Base-by-base conservation (phyloP, 2,113 vertebrate species). In the Oryzias woworae region DNA sequence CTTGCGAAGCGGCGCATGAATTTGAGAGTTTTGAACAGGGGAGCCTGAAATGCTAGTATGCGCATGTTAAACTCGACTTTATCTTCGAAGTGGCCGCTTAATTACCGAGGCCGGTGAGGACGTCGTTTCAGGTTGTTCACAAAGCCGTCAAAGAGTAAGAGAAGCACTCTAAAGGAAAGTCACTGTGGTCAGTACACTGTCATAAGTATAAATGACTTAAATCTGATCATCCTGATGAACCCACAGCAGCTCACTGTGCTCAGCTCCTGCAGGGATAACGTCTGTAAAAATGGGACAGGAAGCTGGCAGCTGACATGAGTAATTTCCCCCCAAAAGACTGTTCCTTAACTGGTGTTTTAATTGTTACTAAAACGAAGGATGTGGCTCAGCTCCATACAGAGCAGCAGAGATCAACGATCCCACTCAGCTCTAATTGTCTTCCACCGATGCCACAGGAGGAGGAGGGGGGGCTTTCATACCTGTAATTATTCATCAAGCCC, bases 291-390 rank as follows among this genome's bases (percentile, higher is more conserved):
- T 67, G 62, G 56, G 31, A 7, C 82, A 70, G 71, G 58, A 42
- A 56, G 58, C 42, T 79, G 69, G 68, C 81, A 87, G 68, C 23
- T 65, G 17, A 77, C 56, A 58, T 52, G 51, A 72, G 53, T 63
- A 41, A 66, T 44, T 49, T 5, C 3, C 71, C 22, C 16, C 23
- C n/a, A 48, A 52, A 58, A 53, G 50, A 52, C 31, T 14, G 53
- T 70, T 81, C 69, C 74, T 80, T 80, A 71, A 76, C 85, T 62
- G 67, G 64, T 67, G 76, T 75, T 77, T 64, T 71, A 81, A 87
- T 84, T 79, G 62, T 82, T 81, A 62, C 71, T 80, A 64, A 82
- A 88, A 85, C 82, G 56, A 82, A 78, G 71, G 69, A 55, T 50
- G 63, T 52, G 53, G 66, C 79, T 83, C 75, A 79, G 72, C 69